Percentiles rank a stretch among this genome's conserved stretches.
phyloP scores from a whole-genome alignment of 2,113 vertebrate species.

The Rutilus rutilus region DNA sequence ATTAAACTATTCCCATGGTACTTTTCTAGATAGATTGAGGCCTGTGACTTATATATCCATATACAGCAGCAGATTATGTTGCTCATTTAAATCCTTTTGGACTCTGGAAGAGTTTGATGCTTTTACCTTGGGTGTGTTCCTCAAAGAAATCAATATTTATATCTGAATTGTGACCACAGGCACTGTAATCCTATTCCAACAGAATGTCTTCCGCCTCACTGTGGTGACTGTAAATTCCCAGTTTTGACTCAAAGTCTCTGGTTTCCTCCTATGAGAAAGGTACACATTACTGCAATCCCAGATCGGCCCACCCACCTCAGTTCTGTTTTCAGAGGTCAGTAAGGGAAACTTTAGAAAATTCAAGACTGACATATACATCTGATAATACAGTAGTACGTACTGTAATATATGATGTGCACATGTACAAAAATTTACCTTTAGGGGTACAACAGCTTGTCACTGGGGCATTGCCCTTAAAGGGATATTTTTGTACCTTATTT shows the following conservation, averaged over 20 bases:
- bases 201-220: conserved; percentile 18
- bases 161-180: conserved; percentile 20
- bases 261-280: conserved; percentile 25
- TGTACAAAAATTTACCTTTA: too few species aligned
- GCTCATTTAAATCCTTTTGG: not conserved
- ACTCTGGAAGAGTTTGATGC: not conserved
- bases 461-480: too few species aligned
- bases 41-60: not conserved
- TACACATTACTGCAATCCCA: not conserved
- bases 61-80: not conserved
- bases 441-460: too few species aligned
- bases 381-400: not conserved
- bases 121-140: conserved; percentile 27
- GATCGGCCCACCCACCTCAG: not conserved
- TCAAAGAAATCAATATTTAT: conserved; percentile 4
- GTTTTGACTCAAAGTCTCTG: conserved; percentile 30
- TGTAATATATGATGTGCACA: not conserved
- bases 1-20: too few species aligned
- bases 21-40: not conserved
- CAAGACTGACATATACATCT: not conserved
- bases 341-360: not conserved
- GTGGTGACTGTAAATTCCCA: conserved; percentile 47
- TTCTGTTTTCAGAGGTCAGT: not conserved
- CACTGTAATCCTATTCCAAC: conserved; percentile 11
- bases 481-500: too few species aligned